Conservation (phyloP, 2,888 invertebrate genomes). For the Hirtodrosophila histrioides region DNA sequence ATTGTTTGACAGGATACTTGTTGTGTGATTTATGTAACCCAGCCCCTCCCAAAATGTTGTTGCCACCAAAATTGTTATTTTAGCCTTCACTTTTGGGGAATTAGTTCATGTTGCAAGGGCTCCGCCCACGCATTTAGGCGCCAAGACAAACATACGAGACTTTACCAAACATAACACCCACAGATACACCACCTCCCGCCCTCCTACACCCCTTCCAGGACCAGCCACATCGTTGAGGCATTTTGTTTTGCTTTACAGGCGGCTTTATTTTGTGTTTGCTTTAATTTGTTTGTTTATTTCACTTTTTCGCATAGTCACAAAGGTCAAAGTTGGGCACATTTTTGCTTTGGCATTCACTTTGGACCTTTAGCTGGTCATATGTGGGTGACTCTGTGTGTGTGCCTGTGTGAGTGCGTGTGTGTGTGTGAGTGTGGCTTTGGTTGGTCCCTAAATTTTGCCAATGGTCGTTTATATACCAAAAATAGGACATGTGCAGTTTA, state of each 20-base stretch:
- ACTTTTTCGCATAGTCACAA: slow-evolving; percentile 56
- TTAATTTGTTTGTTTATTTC: slow-evolving; percentile 78
- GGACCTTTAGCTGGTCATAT: slow-evolving; percentile 16
- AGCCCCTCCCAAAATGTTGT: slow-evolving; percentile 3
- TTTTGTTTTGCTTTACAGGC: slow-evolving; percentile 49
- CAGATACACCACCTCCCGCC: background rate
- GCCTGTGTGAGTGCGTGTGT: slow-evolving; percentile 8
- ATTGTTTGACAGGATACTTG: slow-evolving; percentile 47
- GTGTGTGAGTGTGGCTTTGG: slow-evolving; percentile 6
- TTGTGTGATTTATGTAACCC: slow-evolving; percentile 38
- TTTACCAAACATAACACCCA: background rate
- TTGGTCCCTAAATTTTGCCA: slow-evolving; percentile 41
- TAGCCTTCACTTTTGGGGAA: slow-evolving; percentile 47
- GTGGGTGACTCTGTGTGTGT: slow-evolving; percentile 10
- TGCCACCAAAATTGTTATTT: slow-evolving; percentile 44
- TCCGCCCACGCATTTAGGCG: slow-evolving; percentile 32
- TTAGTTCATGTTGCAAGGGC: slow-evolving; percentile 56
- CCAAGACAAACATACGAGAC: slow-evolving; percentile 30
- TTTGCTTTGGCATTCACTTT: slow-evolving; percentile 33
- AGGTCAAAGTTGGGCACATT: slow-evolving; percentile 70
- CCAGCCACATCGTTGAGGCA: slow-evolving; percentile 22
- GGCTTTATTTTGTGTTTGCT: slow-evolving; percentile 60
- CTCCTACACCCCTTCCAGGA: no score
- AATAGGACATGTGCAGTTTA: background rate
- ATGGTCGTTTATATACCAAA: slow-evolving; percentile 30